These are phyloP conservation scores for Discoglossus pictus DNA, from an alignment of 2,797 vertebrate species.

Conservation along the genomic window DNA sequence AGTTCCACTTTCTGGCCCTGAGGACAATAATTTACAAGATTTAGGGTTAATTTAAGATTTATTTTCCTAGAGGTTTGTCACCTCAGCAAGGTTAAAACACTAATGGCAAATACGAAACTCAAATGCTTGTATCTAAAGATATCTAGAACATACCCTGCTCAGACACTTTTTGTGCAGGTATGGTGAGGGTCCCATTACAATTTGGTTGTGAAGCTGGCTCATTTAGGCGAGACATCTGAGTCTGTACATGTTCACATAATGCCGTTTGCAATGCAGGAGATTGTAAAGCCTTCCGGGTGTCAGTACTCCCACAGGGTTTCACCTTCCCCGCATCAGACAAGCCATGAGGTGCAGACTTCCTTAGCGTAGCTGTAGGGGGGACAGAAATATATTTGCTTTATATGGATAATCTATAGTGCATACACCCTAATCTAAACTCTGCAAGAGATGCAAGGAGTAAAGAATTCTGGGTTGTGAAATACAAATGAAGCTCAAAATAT, in stretches of 20 bases:
- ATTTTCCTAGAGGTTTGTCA: too few species aligned
- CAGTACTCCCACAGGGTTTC: constrained; percentile 31
- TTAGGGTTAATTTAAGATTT: not conserved
- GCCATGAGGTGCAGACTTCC: constrained; percentile 50
- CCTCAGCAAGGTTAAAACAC: too few species aligned
- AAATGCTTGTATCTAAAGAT: too few species aligned
- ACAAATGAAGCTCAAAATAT: too few species aligned
- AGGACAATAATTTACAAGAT: not conserved
- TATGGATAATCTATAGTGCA: too few species aligned
- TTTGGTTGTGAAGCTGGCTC: constrained; percentile 51
- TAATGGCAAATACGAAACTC: too few species aligned
- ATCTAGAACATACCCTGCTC: not conserved
- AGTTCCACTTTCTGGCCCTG: constrained; percentile 62
- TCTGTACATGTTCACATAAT: constrained; percentile 67
- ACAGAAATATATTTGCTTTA: too few species aligned
- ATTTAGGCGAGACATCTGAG: constrained; percentile 67
- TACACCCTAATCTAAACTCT: too few species aligned
- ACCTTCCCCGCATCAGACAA: constrained; percentile 51
- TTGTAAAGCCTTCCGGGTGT: not conserved
- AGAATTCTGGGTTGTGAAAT: too few species aligned
- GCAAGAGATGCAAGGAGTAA: too few species aligned
- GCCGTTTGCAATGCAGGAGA: constrained; percentile 61
- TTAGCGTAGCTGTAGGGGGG: constrained; percentile 57
- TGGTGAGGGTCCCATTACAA: constrained; percentile 44
- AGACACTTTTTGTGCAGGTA: constrained; percentile 49